Percentiles rank a stretch among this genome's conserved stretches.
Evolutionary conservation across 2,113 vertebrate genomes (phyloP).

Genomic region (Ophthalmolycus amberensis): DNA sequence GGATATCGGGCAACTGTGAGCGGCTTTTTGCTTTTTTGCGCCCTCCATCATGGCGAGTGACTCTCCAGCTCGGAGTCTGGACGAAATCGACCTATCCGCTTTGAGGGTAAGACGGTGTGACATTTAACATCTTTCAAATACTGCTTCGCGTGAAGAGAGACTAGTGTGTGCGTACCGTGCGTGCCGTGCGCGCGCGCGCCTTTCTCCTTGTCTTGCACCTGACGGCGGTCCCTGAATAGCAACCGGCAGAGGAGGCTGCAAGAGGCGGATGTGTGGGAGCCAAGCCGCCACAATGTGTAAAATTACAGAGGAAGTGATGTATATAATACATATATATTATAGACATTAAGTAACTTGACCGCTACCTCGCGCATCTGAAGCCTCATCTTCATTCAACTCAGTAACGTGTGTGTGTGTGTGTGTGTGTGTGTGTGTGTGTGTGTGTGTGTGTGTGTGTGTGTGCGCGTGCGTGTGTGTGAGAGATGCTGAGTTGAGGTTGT

Average conservation of each 20-base stretch:
- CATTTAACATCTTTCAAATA: neutral
- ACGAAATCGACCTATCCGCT: conserved; percentile 93
- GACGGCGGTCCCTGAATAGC: conserved; percentile 56
- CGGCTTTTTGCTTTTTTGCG: conserved; percentile 32
- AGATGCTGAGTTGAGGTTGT: conserved; percentile 32
- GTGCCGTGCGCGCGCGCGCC: neutral
- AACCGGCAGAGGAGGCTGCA: conserved; percentile 45
- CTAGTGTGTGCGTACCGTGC: neutral
- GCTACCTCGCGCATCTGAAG: conserved; percentile 13
- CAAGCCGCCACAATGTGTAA: conserved; percentile 45
- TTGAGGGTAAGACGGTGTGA: conserved; percentile 86
- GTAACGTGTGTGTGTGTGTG: neutral
- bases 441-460: conserved; percentile 4
- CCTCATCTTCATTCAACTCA: conserved; percentile 22
- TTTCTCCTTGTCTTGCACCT: conserved; percentile 58
- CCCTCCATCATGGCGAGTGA: conserved; percentile 92
- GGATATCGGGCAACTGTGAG: conserved; percentile 57
- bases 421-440: conserved; percentile 9
- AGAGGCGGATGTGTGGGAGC: conserved; percentile 60
- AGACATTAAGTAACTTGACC: conserved; percentile 30
- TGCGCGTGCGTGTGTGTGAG: conserved; percentile 31
- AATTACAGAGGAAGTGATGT: conserved; percentile 43
- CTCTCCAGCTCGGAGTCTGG: conserved; percentile 92
- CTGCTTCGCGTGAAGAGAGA: neutral
- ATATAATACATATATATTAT: too few relatives aligned